phyloP scores from a whole-genome alignment of 1,140 invertebrate genomes.

The Halictus rubicundus region DNA sequence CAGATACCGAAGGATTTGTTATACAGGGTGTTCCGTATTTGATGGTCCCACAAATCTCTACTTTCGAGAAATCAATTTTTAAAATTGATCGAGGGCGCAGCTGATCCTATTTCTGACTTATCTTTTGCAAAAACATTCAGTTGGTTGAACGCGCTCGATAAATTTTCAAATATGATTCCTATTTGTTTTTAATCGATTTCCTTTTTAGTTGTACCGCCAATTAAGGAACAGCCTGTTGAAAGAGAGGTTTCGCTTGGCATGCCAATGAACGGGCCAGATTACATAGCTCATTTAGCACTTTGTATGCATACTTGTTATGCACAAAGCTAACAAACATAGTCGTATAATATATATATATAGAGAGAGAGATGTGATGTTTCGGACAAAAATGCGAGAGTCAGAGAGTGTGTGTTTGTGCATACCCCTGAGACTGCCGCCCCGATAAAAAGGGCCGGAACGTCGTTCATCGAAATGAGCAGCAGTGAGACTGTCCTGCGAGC shows the following conservation, averaged over 20 bases:
- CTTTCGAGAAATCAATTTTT: too few relatives aligned
- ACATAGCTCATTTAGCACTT: constrained; percentile 2
- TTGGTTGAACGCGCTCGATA: too few relatives aligned
- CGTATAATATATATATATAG: not conserved
- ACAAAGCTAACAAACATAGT: constrained; percentile 6
- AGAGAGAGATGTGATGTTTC: constrained; percentile 46
- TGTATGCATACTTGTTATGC: constrained; percentile 10
- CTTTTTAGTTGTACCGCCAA: too few relatives aligned
- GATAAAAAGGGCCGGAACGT: constrained; percentile 77
- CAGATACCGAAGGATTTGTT: not conserved
- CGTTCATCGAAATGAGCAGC: constrained; percentile 79
- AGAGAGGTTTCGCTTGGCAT: too few relatives aligned
- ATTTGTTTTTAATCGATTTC: too few relatives aligned
- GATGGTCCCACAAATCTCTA: too few relatives aligned
- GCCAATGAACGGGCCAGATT: not conserved
- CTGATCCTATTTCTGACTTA: too few relatives aligned
- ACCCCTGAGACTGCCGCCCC: constrained; percentile 80
- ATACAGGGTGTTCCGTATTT: not conserved
- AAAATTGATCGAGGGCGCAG: too few relatives aligned
- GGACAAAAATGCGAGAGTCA: constrained; percentile 49
- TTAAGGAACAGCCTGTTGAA: too few relatives aligned
- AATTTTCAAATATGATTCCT: too few relatives aligned
- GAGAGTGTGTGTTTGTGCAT: constrained; percentile 76
- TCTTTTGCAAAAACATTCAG: too few relatives aligned
- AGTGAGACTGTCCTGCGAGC: constrained; percentile 91